Evolutionary conservation across 2,797 vertebrate species (phyloP).

Genomic region (Pampus argenteus): DNA sequence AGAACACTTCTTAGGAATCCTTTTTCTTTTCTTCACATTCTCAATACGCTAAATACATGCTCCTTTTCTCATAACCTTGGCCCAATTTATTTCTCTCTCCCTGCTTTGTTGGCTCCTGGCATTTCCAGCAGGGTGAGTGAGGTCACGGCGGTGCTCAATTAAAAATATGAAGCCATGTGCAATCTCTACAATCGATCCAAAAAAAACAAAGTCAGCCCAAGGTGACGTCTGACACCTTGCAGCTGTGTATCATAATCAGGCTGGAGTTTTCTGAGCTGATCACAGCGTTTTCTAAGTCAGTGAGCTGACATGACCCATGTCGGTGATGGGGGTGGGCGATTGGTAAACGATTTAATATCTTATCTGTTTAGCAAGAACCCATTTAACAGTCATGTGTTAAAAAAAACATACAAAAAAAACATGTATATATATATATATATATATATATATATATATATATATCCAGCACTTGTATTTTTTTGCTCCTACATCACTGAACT

Average conservation of each 20-base stretch:
- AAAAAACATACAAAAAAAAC: too few relatives aligned
- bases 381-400: constrained; percentile 12
- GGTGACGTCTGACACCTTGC: constrained; percentile 66
- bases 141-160: constrained; percentile 80
- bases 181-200: constrained; percentile 78
- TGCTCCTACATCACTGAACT: constrained; percentile 5
- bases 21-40: constrained; percentile 13
- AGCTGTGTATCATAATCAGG: constrained; percentile 65
- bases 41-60: constrained; percentile 59
- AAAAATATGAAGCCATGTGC: constrained; percentile 77
- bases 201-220: constrained; percentile 85
- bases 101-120: constrained; percentile 64
- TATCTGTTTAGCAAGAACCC: not conserved
- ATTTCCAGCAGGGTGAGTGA: constrained; percentile 61
- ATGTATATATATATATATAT: too few relatives aligned
- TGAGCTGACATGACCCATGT: constrained; percentile 27
- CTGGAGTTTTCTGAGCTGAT: constrained; percentile 43
- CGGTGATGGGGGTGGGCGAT: not conserved
- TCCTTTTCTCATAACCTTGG: constrained; percentile 78
- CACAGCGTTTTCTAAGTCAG: constrained; percentile 34
- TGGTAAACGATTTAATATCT: constrained; percentile 13
- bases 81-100: constrained; percentile 71
- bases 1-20: constrained; percentile 20
- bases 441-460: too few relatives aligned
- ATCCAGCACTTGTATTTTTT: constrained; percentile 10